Conservation (phyloP, 2,797 vertebrate species). For the Sebastes steindachneri region DNA sequence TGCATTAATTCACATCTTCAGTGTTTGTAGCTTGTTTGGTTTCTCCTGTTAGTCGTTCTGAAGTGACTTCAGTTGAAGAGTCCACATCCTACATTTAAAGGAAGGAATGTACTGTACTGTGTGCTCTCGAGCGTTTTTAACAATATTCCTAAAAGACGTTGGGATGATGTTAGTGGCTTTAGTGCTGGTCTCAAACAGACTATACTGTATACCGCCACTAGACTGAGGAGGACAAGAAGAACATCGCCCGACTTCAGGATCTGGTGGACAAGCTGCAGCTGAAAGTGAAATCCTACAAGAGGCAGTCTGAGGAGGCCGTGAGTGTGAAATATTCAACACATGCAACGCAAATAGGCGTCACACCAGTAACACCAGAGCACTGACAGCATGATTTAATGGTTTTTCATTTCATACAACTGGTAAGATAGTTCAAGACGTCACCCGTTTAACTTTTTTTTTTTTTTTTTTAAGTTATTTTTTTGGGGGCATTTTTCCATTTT, state of each 20-base stretch:
- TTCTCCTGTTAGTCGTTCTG: not conserved
- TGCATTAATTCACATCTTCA: not conserved
- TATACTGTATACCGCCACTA: conserved; percentile 36
- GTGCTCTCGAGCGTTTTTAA: not conserved
- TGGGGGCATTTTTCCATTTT: too few species aligned
- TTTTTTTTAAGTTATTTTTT: too few species aligned
- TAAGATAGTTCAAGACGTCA: not conserved
- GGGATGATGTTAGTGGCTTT: not conserved
- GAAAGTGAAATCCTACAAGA: conserved; percentile 93
- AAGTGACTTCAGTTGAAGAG: not conserved
- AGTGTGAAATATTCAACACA: conserved; percentile 74
- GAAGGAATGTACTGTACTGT: not conserved
- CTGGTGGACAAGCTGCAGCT: conserved; percentile 92
- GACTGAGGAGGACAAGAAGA: conserved; percentile 90
- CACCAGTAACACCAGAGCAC: not conserved
- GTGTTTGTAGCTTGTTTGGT: not conserved
- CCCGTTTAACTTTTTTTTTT: not conserved
- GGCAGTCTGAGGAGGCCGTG: conserved; percentile 90
- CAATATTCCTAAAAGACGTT: not conserved
- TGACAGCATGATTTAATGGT: conserved; percentile 2
- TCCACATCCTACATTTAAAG: not conserved
- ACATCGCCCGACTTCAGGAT: conserved; percentile 88
- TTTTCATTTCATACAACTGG: not conserved
- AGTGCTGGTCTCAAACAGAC: conserved; percentile 8
- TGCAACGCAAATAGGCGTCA: conserved; percentile 19